Base-by-base conservation (phyloP, 2,888 invertebrate genomes). In the Chrysolina haemoptera region DNA sequence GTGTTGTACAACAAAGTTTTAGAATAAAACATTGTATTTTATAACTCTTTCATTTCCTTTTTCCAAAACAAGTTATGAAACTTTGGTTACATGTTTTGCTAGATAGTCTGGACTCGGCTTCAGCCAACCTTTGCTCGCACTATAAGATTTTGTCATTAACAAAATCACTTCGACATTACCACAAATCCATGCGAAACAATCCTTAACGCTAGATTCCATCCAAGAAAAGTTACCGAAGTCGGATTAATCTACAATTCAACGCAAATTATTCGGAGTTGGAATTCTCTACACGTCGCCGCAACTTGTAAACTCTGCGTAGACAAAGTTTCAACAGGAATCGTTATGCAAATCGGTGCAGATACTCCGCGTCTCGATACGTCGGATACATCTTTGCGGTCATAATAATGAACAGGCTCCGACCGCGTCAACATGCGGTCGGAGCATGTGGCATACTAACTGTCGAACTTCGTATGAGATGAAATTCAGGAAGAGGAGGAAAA, bases 281-380 rank as follows among this genome's bases (percentile, higher is more conserved):
- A 12, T 53, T 53, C 68, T 55, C 68, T 8, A 53, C 62, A 68
- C 64, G 68, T 41, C 46, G 66, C 50, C 55, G 48, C 50, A 43
- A 22, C 64, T 64, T 72, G 68, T 72, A 68, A 72, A 72, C 64
- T 72, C 68, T 64, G 41, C 68, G 59, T 46, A 63, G 48, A 59
- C 67, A 68, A 55, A 53, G 59, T 62, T 64, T 43, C 43, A 43
- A 48, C 68, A 63, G 20, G 67, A 55, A 68, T 68, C 46, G 72
- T 68, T 72, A 72, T 72, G 72, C 72, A 72, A 68, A 72, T 72
- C 22, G 53, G 12, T 20, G 11, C 11, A 18, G 12, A 5, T 35
- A 35, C 35, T 8, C 48, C 16, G 48, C 16, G 48, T 11, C 16
- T 48, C 16, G 16, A 16, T 48, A 48, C 14, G 14, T 48, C 14